Conservation (phyloP, 2,797 vertebrate species). For the Synanceia verrucosa region DNA sequence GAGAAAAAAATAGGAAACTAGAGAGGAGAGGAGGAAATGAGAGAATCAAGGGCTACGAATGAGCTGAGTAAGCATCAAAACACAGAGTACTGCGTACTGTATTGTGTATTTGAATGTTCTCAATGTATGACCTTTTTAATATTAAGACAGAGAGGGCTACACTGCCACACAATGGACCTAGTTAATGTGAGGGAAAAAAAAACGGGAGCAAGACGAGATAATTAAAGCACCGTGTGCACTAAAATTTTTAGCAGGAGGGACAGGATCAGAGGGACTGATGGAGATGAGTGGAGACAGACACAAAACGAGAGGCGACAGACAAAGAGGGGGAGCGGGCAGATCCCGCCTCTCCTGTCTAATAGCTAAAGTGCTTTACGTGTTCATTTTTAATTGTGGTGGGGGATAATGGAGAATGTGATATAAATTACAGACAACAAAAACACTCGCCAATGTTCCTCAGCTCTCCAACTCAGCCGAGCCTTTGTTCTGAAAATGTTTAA, state of each 20-base stretch:
- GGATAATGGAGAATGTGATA: slow-evolving; percentile 6
- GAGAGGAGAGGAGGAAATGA: slow-evolving; percentile 1
- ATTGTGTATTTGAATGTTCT: neutral
- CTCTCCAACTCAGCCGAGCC: neutral
- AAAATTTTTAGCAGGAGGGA: slow-evolving; percentile 28
- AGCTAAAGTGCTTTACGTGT: slow-evolving; percentile 1
- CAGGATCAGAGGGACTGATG: slow-evolving; percentile 14
- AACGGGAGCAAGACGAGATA: slow-evolving; percentile 15
- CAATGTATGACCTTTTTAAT: slow-evolving; percentile 9
- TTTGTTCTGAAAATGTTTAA: slow-evolving; percentile 15
- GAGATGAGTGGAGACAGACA: slow-evolving; percentile 27
- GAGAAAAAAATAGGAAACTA: slow-evolving; percentile 1
- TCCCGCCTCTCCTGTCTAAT: neutral
- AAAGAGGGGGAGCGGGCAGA: neutral
- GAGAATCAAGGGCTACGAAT: slow-evolving; percentile 9
- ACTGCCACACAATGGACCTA: slow-evolving; percentile 12
- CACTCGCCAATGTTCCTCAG: slow-evolving; percentile 4
- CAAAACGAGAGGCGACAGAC: slow-evolving; percentile 15
- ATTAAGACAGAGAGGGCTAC: slow-evolving; percentile 4
- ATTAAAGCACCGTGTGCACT: slow-evolving; percentile 35
- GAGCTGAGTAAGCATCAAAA: slow-evolving; percentile 35
- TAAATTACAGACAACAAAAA: slow-evolving; percentile 13
- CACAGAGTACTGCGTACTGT: neutral
- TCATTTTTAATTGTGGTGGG: slow-evolving; percentile 4
- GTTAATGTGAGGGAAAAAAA: neutral